A percentile compares a stretch with the other conserved stretches of the same genome.
phyloP scores from a whole-genome alignment of 1,140 invertebrate genomes.

The Catajapyx aquilonaris region DNA sequence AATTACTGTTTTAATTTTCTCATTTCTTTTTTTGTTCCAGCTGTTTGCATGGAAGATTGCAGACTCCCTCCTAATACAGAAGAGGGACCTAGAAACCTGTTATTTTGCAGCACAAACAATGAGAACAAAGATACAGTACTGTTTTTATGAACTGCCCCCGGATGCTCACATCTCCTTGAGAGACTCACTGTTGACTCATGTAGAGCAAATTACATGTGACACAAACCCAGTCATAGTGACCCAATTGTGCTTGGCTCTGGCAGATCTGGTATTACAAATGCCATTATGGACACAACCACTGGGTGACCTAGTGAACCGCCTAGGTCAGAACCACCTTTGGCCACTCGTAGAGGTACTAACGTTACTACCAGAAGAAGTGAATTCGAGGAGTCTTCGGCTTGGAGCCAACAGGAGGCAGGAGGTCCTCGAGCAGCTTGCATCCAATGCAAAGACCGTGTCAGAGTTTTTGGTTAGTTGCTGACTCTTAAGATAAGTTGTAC shows the following conservation, averaged over 20 bases:
- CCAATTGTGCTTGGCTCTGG: constrained; percentile 76
- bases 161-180: constrained; percentile 65
- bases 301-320: constrained; percentile 57
- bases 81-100: constrained; percentile 70
- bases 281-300: constrained; percentile 74
- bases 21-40: constrained; percentile 27
- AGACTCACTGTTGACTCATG: constrained; percentile 78
- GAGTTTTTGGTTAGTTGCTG: no score
- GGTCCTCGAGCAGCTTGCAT: no score
- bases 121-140: constrained; percentile 81
- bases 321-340: constrained; percentile 37
- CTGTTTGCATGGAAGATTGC: constrained; percentile 88
- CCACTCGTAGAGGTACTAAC: constrained; percentile 79
- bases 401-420: constrained; percentile 75
- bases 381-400: constrained; percentile 56
- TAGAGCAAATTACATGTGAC: constrained; percentile 57
- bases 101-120: constrained; percentile 97
- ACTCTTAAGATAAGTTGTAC: no score
- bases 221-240: constrained; percentile 71
- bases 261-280: constrained; percentile 88
- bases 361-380: constrained; percentile 89
- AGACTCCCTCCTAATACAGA: constrained; percentile 73
- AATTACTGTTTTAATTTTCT: no score
- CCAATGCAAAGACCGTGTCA: no score
- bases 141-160: constrained; percentile 76